These are phyloP conservation scores for Heteromurus nitidus DNA, from an alignment of 2,888 invertebrate species.

Conservation along the genomic window DNA sequence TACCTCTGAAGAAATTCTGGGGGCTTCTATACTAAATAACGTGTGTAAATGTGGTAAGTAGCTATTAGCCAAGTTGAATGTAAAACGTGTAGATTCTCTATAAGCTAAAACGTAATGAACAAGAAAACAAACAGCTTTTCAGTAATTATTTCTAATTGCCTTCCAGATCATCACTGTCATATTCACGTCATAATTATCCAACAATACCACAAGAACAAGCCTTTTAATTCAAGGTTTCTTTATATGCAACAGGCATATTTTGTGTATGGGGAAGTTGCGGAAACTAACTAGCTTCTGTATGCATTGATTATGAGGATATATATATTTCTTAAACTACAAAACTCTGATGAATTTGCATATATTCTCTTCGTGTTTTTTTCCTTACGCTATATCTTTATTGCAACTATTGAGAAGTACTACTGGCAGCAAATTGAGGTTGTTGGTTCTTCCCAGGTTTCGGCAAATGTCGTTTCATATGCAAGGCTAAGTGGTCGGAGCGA, in stretches of 20 bases:
- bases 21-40: too few species aligned
- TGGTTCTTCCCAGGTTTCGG: constrained; percentile 84
- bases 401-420: constrained; percentile 36
- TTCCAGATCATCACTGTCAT: constrained; percentile 52
- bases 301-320: too few species aligned
- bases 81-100: background rate
- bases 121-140: constrained; percentile 35
- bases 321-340: too few species aligned
- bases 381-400: background rate
- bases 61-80: too few species aligned
- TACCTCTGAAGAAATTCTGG: too few species aligned
- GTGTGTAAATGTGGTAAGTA: too few species aligned
- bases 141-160: constrained; percentile 63
- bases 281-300: too few species aligned
- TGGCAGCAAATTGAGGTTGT: constrained; percentile 52
- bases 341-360: too few species aligned
- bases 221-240: constrained; percentile 1
- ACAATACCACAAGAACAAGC: constrained; percentile 14
- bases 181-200: constrained; percentile 46
- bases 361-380: constrained; percentile 2
- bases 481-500: constrained; percentile 79
- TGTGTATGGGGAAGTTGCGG: too few species aligned
- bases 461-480: constrained; percentile 81
- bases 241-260: too few species aligned
- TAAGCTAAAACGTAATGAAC: background rate